Conservation (phyloP, 2,888 invertebrate genomes). For the Laothoe populi region DNA sequence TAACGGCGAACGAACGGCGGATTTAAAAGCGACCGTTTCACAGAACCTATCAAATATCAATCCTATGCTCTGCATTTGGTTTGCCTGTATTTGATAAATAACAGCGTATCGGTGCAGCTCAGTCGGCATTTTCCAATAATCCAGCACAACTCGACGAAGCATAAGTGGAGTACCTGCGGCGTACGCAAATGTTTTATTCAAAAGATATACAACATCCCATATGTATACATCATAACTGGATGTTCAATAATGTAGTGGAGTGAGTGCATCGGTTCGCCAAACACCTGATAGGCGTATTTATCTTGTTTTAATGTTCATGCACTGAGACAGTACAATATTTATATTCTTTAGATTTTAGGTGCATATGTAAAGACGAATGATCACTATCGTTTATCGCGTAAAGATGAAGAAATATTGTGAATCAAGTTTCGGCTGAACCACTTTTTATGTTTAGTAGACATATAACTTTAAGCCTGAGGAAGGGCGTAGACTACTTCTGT, state of each 20-base stretch:
- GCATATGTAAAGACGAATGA: background rate
- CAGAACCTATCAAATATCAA: conserved; percentile 12
- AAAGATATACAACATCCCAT: conserved; percentile 14
- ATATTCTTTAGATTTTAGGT: background rate
- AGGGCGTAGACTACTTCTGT: too few species aligned
- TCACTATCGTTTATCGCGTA: too few species aligned
- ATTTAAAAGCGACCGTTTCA: background rate
- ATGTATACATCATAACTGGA: conserved; percentile 14
- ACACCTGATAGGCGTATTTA: conserved; percentile 6
- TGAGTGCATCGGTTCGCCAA: conserved; percentile 3
- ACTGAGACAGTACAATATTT: background rate
- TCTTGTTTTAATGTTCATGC: background rate
- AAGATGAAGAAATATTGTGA: background rate
- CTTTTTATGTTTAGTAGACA: too few species aligned
- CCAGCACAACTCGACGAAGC: conserved; percentile 15
- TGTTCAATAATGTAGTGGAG: conserved; percentile 18
- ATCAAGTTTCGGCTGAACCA: conserved; percentile 3
- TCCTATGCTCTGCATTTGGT: conserved; percentile 8
- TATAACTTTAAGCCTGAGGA: too few species aligned
- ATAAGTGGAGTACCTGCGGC: conserved; percentile 12
- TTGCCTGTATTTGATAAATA: conserved; percentile 15
- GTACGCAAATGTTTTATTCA: conserved; percentile 24
- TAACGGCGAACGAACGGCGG: background rate
- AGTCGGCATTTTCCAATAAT: conserved; percentile 23
- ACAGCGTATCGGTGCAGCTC: conserved; percentile 14